phyloP scores from a whole-genome alignment of 2,113 vertebrate species.

The Nycticebus coucang region DNA sequence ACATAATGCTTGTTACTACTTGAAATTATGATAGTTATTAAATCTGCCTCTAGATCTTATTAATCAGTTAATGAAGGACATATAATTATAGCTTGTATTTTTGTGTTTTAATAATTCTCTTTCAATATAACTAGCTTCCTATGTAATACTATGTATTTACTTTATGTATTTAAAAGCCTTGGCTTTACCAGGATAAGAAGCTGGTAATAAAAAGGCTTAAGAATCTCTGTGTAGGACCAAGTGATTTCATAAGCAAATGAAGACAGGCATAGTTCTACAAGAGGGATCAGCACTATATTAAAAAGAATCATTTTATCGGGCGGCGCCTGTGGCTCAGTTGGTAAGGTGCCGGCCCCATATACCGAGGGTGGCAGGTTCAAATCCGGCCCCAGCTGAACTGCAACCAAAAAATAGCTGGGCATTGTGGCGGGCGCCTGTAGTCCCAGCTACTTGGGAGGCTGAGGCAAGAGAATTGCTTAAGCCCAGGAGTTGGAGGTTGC shows the following conservation, averaged over 20 bases:
- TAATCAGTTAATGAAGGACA: background rate
- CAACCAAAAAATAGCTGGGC: too few species aligned
- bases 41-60: background rate
- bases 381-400: too few species aligned
- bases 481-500: too few species aligned
- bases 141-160: background rate
- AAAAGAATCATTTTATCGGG: background rate
- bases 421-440: too few species aligned
- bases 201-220: background rate
- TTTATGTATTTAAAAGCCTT: background rate
- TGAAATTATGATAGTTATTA: slow-evolving; percentile 40
- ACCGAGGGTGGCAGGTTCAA: too few species aligned
- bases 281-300: background rate
- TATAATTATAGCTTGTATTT: background rate
- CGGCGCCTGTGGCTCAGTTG: too few species aligned
- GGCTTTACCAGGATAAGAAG: background rate
- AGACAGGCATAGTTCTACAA: background rate
- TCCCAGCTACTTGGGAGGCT: too few species aligned
- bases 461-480: too few species aligned
- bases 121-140: slow-evolving; percentile 4
- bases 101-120: slow-evolving; percentile 35
- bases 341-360: too few species aligned
- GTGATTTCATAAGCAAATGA: background rate
- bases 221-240: background rate
- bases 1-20: background rate